Conservation (phyloP, 2,113 vertebrate genomes). For the Perccottus glenii region DNA sequence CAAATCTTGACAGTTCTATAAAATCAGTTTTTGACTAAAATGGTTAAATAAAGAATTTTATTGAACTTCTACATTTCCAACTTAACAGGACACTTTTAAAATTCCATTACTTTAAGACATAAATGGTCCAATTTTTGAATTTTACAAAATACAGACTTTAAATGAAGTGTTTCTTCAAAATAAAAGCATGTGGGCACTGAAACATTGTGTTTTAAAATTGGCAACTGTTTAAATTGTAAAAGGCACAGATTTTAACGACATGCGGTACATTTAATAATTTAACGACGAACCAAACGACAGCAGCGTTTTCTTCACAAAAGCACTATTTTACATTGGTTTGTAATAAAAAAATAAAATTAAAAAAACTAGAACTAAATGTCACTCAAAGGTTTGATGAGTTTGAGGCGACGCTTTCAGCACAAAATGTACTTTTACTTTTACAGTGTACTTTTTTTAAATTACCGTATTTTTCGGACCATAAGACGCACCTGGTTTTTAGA, state of each 20-base stretch:
- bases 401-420: not conserved
- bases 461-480: too few relatives aligned
- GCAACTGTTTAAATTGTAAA: not conserved
- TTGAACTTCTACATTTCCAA: too few relatives aligned
- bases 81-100: too few relatives aligned
- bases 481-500: too few relatives aligned
- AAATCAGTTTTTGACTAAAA: too few relatives aligned
- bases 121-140: not conserved
- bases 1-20: too few relatives aligned
- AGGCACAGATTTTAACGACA: not conserved
- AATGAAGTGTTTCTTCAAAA: not conserved
- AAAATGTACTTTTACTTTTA: not conserved
- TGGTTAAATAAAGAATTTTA: too few relatives aligned
- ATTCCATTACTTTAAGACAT: too few relatives aligned
- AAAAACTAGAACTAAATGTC: not conserved
- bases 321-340: not conserved
- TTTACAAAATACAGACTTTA: not conserved
- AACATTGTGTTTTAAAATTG: not conserved
- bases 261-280: not conserved
- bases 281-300: conserved; percentile 5
- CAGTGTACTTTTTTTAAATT: too few relatives aligned
- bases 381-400: not conserved
- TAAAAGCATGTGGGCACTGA: not conserved
- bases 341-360: not conserved
- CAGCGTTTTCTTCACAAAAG: not conserved